Conservation (phyloP, 2,797 vertebrate genomes). For the Chlorospingus flavigularis region DNA sequence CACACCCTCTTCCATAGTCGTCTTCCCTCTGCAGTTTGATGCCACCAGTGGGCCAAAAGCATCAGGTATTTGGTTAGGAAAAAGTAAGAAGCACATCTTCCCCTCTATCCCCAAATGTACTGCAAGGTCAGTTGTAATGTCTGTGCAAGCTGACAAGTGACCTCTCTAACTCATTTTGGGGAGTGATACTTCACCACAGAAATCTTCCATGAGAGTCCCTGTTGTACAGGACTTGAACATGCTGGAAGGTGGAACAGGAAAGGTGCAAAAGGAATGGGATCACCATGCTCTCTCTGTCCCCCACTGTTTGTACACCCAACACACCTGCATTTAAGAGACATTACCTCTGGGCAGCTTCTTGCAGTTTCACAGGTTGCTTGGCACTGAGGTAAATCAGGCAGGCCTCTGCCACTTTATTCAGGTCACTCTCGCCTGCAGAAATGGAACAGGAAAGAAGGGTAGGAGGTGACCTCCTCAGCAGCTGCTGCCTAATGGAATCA, state of each 20-base stretch:
- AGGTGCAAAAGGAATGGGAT: background rate
- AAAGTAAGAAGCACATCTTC: background rate
- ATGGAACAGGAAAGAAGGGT: conserved; percentile 28
- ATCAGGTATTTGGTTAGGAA: background rate
- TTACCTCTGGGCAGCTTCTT: conserved; percentile 90
- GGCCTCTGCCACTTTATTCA: conserved; percentile 85
- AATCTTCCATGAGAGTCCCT: background rate
- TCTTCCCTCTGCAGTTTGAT: background rate
- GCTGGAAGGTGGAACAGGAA: background rate
- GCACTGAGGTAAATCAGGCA: conserved; percentile 90
- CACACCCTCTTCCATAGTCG: background rate
- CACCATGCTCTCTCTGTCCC: background rate
- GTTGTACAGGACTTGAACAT: rapidly evolving
- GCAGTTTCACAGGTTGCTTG: conserved; percentile 87
- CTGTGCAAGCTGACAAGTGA: too few relatives aligned
- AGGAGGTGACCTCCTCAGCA: background rate
- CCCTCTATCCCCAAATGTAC: background rate
- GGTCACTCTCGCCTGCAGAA: conserved; percentile 85
- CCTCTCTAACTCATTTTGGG: too few relatives aligned
- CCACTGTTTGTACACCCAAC: background rate
- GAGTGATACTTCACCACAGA: too few relatives aligned
- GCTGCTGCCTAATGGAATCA: background rate
- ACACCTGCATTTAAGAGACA: background rate
- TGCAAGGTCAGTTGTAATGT: background rate
- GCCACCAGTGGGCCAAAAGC: background rate